Conservation (phyloP, 2,797 vertebrate genomes). For the Pogoniulus pusillus region DNA sequence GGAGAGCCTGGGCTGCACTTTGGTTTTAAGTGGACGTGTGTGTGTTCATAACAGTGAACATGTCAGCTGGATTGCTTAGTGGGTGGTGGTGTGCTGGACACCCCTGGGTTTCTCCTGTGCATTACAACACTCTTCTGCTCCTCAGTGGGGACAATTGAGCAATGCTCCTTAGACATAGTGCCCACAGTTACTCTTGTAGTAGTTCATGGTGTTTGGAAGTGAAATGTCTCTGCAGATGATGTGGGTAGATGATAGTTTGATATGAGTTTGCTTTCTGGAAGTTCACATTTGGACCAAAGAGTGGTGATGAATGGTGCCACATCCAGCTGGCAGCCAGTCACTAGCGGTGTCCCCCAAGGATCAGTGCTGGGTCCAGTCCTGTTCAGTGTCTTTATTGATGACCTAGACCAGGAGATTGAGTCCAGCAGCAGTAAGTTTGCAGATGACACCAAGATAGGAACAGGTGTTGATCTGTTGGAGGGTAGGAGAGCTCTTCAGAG, state of each 20-base stretch:
- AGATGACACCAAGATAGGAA: too few species aligned
- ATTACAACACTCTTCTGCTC: neutral
- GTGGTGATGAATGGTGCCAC: too few species aligned
- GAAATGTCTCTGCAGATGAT: neutral
- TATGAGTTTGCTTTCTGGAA: neutral
- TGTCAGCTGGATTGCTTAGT: neutral
- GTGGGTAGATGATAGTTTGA: neutral
- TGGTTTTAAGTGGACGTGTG: neutral
- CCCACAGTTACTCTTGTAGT: neutral
- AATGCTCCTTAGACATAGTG: neutral
- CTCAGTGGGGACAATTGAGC: neutral
- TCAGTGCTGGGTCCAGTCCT: too few species aligned
- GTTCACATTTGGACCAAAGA: neutral
- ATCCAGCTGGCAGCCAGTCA: too few species aligned
- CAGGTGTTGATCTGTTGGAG: too few species aligned
- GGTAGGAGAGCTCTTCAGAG: too few species aligned
- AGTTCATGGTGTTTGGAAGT: neutral
- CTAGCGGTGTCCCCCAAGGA: too few species aligned
- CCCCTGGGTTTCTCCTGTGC: neutral
- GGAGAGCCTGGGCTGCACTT: neutral
- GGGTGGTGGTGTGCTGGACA: neutral
- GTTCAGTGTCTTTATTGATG: too few species aligned
- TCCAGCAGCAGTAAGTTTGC: too few species aligned
- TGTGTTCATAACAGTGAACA: neutral
- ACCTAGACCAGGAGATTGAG: too few species aligned